Evolutionary conservation across 92 coral and sea anemone species (phyloP), one percentile per base, ranked within the genome.

Genomic region (Palythoa caribaeorum): DNA sequence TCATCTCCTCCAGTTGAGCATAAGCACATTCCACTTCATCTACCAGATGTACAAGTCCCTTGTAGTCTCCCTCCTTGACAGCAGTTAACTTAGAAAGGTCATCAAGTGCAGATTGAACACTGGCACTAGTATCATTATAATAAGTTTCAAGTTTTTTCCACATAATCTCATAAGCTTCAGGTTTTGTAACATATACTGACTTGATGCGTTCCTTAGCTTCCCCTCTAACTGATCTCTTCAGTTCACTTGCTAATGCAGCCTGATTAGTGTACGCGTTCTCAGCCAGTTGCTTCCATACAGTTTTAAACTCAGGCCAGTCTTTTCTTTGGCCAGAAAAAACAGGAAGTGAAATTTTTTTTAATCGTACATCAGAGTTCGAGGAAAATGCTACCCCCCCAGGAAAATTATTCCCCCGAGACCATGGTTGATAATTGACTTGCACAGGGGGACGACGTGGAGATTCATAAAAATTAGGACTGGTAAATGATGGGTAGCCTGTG

Each of bases 191-290:
- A 28, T 28, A 28, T 28, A 28, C 28, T 28, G 28, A 28, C 28
- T 28, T 28, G 28, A 28, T 28, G 28, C 28, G 28, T 28, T 28
- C 28, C 28, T 28, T 28, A 28, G 28, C 28, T 28, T 28, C 28
- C 28, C 28, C 28, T 28, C 28, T 28, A 28, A 28, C 28, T 13
- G 21, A 19, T 81, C 92, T 76, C 71, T 92, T 92, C 0, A 89
- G 52, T 48, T 92, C 94, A 83, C 83, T 90, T 39, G 95, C 95
- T n/a, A 92, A 35, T 51, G 95, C 95, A 80, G 95, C 83, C 39
- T 89, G 52, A 59, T 92, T 93, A 8, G 60, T 15, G 73, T 78
- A 79, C 17, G 93, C 84, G 48, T 55, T 69, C 68, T 89, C 94
- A 48, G 94, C 95, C 52, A 79, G n/a, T 51, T 86, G 86, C 47